phyloP scores from a whole-genome alignment of 2,888 invertebrate species.

The Piscicola geometra region DNA sequence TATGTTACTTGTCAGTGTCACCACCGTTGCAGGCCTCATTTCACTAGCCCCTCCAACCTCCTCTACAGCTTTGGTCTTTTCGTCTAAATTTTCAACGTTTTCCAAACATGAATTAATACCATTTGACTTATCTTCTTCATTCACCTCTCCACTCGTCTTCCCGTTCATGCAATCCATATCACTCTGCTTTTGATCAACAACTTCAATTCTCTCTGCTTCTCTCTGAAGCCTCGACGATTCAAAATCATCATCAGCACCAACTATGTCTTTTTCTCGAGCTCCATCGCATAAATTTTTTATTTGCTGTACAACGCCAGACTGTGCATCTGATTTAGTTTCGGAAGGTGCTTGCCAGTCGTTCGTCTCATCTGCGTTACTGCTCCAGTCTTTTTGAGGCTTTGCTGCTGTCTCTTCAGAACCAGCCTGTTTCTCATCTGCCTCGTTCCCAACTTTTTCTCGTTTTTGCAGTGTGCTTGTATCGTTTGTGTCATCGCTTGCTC shows the following conservation, averaged over 20 bases:
- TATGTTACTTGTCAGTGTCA: neutral
- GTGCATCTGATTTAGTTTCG: no score
- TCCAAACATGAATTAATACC: no score
- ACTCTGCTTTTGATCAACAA: neutral
- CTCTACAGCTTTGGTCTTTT: neutral
- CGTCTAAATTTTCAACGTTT: neutral
- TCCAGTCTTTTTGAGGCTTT: no score
- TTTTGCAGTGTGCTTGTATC: neutral
- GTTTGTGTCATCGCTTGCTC: no score
- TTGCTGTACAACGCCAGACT: no score
- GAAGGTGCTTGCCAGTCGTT: no score
- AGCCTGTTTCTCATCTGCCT: neutral
- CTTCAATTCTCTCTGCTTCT: no score
- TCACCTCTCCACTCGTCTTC: neutral
- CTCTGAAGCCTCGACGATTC: no score
- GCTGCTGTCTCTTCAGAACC: neutral
- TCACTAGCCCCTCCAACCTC: neutral
- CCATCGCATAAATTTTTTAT: no score
- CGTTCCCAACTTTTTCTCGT: neutral
- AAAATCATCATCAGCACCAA: no score
- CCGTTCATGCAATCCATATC: neutral
- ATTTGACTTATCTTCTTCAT: neutral
- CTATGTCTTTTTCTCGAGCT: no score
- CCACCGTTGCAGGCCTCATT: neutral
- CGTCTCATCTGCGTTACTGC: no score